Evolutionary conservation across 2,797 vertebrate genomes (phyloP).

Genomic region (Aphelocoma californica): DNA sequence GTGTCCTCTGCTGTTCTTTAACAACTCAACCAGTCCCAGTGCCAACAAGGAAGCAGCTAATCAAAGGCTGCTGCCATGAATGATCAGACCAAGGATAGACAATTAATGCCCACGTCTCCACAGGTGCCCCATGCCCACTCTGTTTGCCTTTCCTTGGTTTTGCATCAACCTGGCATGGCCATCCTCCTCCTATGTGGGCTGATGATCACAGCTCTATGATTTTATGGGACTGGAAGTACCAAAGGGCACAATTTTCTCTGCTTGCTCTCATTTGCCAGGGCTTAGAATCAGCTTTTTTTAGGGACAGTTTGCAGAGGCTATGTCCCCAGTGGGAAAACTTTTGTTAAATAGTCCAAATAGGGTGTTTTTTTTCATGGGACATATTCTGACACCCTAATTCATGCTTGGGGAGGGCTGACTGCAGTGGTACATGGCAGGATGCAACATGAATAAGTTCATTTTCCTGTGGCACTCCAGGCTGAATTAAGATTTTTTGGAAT

Average conservation of each 20-base stretch:
- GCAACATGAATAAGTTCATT: not conserved
- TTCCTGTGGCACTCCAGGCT: not conserved
- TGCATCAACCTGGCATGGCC: not conserved
- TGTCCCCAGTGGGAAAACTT: not conserved
- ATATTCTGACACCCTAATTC: not conserved
- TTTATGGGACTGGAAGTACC: not conserved
- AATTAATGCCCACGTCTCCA: not conserved
- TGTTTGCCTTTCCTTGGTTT: not conserved
- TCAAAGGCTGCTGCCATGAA: not conserved
- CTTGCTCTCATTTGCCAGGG: not conserved
- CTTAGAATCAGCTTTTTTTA: not conserved
- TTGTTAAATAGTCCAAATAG: not conserved
- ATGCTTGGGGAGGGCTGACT: not conserved
- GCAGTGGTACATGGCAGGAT: not conserved
- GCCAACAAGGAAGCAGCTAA: constrained; percentile 47
- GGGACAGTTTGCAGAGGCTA: not conserved
- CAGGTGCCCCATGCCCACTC: not conserved
- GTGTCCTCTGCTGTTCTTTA: not conserved
- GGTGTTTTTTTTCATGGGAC: not conserved
- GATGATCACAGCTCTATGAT: not conserved
- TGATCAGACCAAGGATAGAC: not conserved
- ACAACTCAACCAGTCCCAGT: not conserved
- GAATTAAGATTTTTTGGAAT: not conserved
- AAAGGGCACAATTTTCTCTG: not conserved
- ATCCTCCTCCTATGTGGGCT: not conserved